Conservation (phyloP, 2,888 invertebrate genomes). For the Ophioninae sp. region DNA sequence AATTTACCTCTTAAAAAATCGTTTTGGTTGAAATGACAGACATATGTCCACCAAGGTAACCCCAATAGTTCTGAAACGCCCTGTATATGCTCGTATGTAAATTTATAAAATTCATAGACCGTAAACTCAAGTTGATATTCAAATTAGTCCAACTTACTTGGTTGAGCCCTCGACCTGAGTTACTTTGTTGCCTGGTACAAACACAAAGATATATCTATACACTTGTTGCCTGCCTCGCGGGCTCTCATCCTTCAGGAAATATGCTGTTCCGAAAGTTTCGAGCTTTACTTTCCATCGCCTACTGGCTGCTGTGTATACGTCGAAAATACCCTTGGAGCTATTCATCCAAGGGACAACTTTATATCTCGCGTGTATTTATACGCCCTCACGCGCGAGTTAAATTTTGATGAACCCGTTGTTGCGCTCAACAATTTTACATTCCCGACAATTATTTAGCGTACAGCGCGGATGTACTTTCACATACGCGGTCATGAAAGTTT, state of each 20-base stretch:
- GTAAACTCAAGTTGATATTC: constrained; percentile 78
- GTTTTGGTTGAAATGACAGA: too few relatives aligned
- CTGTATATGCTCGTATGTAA: neutral
- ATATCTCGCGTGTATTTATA: constrained; percentile 1
- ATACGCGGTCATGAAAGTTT: constrained; percentile 8
- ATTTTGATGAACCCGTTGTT: constrained; percentile 41
- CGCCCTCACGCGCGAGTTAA: constrained; percentile 17
- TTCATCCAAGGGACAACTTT: constrained; percentile 46
- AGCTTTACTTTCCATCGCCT: constrained; percentile 15
- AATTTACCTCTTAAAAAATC: too few relatives aligned
- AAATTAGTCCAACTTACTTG: constrained; percentile 79
- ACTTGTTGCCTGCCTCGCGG: constrained; percentile 35
- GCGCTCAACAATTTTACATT: constrained; percentile 13
- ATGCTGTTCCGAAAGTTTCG: constrained; percentile 69
- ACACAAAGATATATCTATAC: neutral
- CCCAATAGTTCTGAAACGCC: neutral
- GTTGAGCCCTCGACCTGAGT: constrained; percentile 68
- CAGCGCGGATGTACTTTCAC: neutral
- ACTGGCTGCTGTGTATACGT: constrained; percentile 1
- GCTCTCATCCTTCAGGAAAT: constrained; percentile 68
- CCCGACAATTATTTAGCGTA: constrained; percentile 37
- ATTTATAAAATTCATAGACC: constrained; percentile 7
- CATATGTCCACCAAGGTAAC: neutral
- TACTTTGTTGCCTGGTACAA: constrained; percentile 66
- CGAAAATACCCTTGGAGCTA: constrained; percentile 44